Conservation (phyloP, 2,888 invertebrate genomes). For the Torymus auratus region DNA sequence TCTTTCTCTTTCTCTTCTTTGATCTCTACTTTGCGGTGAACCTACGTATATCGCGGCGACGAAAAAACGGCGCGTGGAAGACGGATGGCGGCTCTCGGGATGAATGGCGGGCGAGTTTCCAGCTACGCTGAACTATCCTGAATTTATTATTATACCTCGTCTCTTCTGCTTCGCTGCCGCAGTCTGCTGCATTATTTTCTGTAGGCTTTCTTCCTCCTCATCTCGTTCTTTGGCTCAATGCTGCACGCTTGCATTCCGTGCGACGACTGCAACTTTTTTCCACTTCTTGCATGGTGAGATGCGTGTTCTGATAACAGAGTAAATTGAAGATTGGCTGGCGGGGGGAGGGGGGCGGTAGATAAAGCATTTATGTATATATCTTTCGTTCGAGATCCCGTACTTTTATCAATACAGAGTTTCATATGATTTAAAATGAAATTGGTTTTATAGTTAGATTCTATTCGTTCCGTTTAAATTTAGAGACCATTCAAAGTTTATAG, state of each 20-base stretch:
- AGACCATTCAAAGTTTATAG: too few species aligned
- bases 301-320: not conserved
- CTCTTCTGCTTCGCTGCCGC: not conserved
- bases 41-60: not conserved
- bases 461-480: too few species aligned
- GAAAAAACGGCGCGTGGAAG: not conserved
- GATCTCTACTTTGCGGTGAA: conserved; percentile 18
- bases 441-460: too few species aligned
- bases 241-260: not conserved
- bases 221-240: not conserved
- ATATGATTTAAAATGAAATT: too few species aligned
- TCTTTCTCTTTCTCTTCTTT: conserved; percentile 16
- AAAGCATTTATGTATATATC: too few species aligned
- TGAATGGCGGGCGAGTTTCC: conserved; percentile 32
- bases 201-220: not conserved
- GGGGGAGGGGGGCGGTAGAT: not conserved
- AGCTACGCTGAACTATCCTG: conserved; percentile 33
- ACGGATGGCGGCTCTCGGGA: not conserved
- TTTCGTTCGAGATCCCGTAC: too few species aligned
- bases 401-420: too few species aligned
- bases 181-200: not conserved
- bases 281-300: not conserved
- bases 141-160: conserved; percentile 46
- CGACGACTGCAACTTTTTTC: not conserved
- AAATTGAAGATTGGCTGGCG: not conserved